Evolutionary conservation across 2,888 invertebrate genomes (phyloP), one percentile per base, ranked within the genome.

Genomic region (Spodoptera exigua): DNA sequence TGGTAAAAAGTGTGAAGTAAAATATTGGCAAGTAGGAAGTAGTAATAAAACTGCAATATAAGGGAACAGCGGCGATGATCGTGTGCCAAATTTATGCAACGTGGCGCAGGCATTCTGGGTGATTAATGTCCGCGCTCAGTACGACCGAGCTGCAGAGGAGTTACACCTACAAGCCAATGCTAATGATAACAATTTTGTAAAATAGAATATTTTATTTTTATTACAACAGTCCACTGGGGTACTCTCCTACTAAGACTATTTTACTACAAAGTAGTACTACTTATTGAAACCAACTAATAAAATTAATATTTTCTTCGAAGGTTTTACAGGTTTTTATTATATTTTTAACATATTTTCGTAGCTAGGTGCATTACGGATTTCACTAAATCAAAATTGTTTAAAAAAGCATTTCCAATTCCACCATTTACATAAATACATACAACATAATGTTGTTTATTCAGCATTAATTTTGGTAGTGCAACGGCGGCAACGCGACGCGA

Each of bases 71-170:
- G 17, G 13, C 35, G 53, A 68, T 49, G 74, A 74, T 61, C 54
- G 63, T 10, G 47, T 69, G 70, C 70, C 70, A 74, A 69, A 32
- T 68, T 61, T 74, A 52, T 55, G 51, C 47, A 74, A 47, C 62
- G 54, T 69, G 63, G 62, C 14, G 16, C 43, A 51, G 46, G 60
- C 73, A 73, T 72, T 51, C 49, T 21, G 27, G 12, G 32, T 58
- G 68, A 66, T 58, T 67, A 47, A 66, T 72, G 41, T 49, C 3
- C 14, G 10, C 45, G 40, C 45, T 35, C 41, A 49, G 39, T 63
- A 51, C 52, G 52, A 39, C 54, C 70, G 18, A 14, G 52, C 44
- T 32, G 10, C 44, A 39, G 70, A 63, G 63, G 53, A 46, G 49
- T 48, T 66, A 49, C 57, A 47, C n/a, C n/a, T 44, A 56, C 47